phyloP scores from a whole-genome alignment of 2,888 invertebrate genomes.

The Trypoxylon attenuatum region DNA sequence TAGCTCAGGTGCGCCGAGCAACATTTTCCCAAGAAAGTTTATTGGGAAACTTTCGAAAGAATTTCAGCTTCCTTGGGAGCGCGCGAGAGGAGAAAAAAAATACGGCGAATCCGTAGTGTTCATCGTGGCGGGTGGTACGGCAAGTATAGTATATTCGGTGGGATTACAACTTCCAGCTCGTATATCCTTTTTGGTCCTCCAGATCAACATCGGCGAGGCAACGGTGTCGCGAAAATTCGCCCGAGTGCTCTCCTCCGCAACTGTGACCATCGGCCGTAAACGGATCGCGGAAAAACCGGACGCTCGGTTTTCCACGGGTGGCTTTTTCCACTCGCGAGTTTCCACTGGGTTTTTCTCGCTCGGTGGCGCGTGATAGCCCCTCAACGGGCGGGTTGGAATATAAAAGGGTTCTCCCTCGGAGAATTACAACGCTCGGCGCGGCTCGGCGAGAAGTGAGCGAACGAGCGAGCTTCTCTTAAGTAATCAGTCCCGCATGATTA shows the following conservation, averaged over 20 bases:
- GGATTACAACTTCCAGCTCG: too few species aligned
- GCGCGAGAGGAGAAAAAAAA: neutral
- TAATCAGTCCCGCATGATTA: slow-evolving; percentile 27
- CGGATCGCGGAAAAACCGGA: slow-evolving; percentile 17
- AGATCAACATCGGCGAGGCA: slow-evolving; percentile 8
- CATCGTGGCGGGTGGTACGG: slow-evolving; percentile 4
- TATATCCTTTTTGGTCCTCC: slow-evolving; percentile 2
- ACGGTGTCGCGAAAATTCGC: neutral
- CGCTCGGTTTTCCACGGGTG: slow-evolving; percentile 20
- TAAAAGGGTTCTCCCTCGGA: slow-evolving; percentile 21
- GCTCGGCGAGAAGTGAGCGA: too few species aligned
- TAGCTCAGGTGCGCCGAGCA: slow-evolving; percentile 25
- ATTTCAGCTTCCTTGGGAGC: neutral
- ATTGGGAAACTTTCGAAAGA: slow-evolving; percentile 5
- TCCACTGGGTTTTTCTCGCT: slow-evolving; percentile 33
- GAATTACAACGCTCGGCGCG: slow-evolving; percentile 40
- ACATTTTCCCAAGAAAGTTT: slow-evolving; percentile 14
- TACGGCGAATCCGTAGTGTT: neutral
- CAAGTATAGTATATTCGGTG: too few species aligned
- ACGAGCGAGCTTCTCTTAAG: slow-evolving; percentile 19
- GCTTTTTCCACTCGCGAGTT: slow-evolving; percentile 27
- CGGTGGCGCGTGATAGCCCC: slow-evolving; percentile 30
- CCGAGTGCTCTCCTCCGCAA: neutral
- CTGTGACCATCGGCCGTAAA: neutral
- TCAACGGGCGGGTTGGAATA: slow-evolving; percentile 8